Percentiles rank a stretch among this genome's conserved stretches.
Evolutionary conservation across 2,797 vertebrate genomes (phyloP).

Genomic region (Artibeus jamaicensis): DNA sequence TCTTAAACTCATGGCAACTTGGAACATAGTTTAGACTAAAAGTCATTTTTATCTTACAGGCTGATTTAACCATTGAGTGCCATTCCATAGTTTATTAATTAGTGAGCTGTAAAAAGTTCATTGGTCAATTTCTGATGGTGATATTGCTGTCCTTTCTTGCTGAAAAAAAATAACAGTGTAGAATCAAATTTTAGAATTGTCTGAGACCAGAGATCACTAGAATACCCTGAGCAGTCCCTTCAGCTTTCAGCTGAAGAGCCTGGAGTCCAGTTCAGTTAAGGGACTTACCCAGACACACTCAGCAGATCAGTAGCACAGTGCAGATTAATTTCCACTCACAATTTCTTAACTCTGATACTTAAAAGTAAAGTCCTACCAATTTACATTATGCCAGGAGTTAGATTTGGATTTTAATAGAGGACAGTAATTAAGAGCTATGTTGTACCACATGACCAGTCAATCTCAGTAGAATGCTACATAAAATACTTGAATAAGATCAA

Average conservation of each 20-base stretch:
- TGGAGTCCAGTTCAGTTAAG: neutral
- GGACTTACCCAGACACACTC: neutral
- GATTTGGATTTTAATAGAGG: constrained; percentile 25
- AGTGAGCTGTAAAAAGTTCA: neutral
- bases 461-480: neutral
- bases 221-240: neutral
- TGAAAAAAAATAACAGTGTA: neutral
- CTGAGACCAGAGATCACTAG: neutral
- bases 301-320: neutral
- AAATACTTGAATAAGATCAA: neutral
- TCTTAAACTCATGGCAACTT: neutral
- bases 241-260: neutral
- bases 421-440: neutral
- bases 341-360: constrained; percentile 7
- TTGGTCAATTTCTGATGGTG: neutral
- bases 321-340: neutral
- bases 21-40: neutral
- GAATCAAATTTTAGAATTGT: neutral
- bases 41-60: neutral
- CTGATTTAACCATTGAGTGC: neutral
- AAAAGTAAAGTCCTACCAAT: neutral
- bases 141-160: constrained; percentile 4
- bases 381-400: neutral
- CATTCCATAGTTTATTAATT: neutral
- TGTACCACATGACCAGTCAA: neutral